Conservation (phyloP, 2,888 invertebrate species). For the Taphrorychus bicolor region DNA sequence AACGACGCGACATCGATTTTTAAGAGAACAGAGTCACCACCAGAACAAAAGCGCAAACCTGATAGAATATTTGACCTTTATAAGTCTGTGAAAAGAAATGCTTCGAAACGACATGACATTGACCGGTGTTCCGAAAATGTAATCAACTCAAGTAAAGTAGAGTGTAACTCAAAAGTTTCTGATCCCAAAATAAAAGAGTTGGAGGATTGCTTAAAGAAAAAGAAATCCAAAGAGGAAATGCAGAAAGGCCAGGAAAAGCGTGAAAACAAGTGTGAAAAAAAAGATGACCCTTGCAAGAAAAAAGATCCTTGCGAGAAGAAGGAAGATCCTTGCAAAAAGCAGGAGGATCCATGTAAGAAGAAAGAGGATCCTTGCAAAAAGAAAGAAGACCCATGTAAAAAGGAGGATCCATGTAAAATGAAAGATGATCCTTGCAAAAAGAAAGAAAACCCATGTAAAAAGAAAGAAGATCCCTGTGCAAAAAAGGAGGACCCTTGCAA, state of each 20-base stretch:
- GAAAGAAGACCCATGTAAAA: slow-evolving; percentile 41
- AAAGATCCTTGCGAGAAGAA: slow-evolving; percentile 41
- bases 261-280: slow-evolving; percentile 22
- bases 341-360: slow-evolving; percentile 20
- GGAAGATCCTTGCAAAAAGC: no score
- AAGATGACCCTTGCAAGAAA: slow-evolving; percentile 16
- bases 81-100: not conserved
- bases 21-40: no score
- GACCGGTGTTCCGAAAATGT: not conserved
- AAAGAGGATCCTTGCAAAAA: slow-evolving; percentile 39
- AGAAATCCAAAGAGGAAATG: not conserved
- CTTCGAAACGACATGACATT: not conserved
- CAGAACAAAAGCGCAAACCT: no score
- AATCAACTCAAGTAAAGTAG: no score
- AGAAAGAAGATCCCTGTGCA: no score
- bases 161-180: no score
- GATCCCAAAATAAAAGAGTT: slow-evolving; percentile 7
- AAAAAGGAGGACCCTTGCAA: no score
- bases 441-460: no score
- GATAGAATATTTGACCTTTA: no score
- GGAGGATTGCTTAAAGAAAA: slow-evolving; percentile 21
- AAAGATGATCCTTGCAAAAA: slow-evolving; percentile 33
- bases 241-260: not conserved
- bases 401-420: slow-evolving; percentile 38
- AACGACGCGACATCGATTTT: not conserved